Percentiles rank a stretch among this genome's conserved stretches.
Conservation (phyloP, 2,113 vertebrate species). For the Scomber japonicus region DNA sequence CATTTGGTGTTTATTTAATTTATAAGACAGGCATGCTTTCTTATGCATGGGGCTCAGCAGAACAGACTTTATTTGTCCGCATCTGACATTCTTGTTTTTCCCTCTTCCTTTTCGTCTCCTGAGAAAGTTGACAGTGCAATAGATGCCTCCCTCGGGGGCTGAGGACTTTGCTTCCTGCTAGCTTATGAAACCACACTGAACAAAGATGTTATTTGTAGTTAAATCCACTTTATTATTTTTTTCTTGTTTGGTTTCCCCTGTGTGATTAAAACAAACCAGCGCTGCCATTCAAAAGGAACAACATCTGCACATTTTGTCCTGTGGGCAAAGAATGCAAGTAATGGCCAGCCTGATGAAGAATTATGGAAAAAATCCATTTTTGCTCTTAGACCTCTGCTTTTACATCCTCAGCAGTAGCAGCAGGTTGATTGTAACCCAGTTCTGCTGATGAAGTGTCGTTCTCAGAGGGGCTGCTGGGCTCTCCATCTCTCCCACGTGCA, state of each 20-base stretch:
- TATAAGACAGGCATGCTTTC: constrained; percentile 63
- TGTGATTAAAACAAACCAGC: constrained; percentile 10
- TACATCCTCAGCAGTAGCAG: constrained; percentile 20
- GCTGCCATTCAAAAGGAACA: constrained; percentile 38
- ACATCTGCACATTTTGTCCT: constrained; percentile 33
- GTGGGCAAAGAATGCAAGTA: constrained; percentile 20
- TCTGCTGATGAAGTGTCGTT: constrained; percentile 29
- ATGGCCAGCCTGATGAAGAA: constrained; percentile 33
- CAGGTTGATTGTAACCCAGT: constrained; percentile 49
- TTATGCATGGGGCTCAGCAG: constrained; percentile 61
- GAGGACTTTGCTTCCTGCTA: constrained; percentile 50
- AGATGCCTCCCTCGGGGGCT: constrained; percentile 35
- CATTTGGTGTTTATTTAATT: constrained; percentile 55
- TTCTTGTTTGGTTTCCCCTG: constrained; percentile 20
- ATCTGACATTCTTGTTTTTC: constrained; percentile 47
- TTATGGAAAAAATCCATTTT: constrained; percentile 22
- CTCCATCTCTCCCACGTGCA: constrained; percentile 29
- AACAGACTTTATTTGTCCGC: constrained; percentile 62
- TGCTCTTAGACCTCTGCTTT: constrained; percentile 21
- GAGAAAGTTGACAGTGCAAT: constrained; percentile 55
- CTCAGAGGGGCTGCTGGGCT: constrained; percentile 54
- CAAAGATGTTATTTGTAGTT: constrained; percentile 56
- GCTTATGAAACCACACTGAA: constrained; percentile 52
- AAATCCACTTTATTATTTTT: constrained; percentile 25
- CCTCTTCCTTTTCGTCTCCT: constrained; percentile 23